phyloP scores from a whole-genome alignment of 2,113 vertebrate species.

The Ia io region DNA sequence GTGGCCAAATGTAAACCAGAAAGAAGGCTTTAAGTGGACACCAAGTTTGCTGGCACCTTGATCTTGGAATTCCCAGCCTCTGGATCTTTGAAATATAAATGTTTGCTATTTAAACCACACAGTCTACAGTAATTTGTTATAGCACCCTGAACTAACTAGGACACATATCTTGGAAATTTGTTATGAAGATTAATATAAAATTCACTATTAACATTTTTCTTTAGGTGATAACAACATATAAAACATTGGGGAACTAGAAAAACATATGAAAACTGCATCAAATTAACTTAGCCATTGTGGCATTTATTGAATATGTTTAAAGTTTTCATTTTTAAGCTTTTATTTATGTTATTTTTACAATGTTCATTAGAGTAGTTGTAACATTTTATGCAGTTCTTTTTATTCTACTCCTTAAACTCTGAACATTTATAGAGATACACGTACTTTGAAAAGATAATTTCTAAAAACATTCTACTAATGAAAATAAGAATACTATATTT shows the following conservation, averaged over 20 bases:
- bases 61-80: not conserved
- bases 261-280: not conserved
- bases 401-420: not conserved
- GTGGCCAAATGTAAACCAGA: not conserved
- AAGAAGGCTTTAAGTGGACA: not conserved
- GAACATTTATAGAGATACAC: not conserved
- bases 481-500: not conserved
- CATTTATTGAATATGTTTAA: not conserved
- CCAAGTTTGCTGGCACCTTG: not conserved
- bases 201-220: not conserved
- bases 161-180: not conserved
- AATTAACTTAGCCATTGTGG: not conserved
- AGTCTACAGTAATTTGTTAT: not conserved
- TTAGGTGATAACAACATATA: not conserved
- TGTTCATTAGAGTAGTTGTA: not conserved
- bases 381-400: not conserved
- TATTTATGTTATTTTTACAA: not conserved
- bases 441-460: not conserved
- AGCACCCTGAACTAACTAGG: not conserved
- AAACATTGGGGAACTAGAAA: not conserved
- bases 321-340: not conserved
- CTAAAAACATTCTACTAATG: not conserved
- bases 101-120: not conserved
- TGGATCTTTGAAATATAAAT: not conserved
- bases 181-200: not conserved